phyloP scores from a whole-genome alignment of 2,113 vertebrate genomes.

The Siniperca chuatsi region DNA sequence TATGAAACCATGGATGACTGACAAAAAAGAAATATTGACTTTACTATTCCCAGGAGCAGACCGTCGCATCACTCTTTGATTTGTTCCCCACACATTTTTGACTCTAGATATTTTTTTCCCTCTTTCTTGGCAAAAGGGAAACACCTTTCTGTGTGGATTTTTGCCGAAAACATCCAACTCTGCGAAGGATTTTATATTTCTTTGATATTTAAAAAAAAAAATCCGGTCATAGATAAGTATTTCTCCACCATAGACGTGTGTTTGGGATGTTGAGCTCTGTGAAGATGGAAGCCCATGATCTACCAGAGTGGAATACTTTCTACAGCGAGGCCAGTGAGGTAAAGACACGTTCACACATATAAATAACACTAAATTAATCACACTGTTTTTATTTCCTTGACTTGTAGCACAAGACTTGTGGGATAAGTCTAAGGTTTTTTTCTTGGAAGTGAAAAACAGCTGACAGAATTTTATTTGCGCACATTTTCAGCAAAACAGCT shows the following conservation, averaged over 20 bases:
- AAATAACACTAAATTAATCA: neutral
- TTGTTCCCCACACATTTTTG: neutral
- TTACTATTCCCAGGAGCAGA: constrained; percentile 35
- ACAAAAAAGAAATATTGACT: constrained; percentile 62
- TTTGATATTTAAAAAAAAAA: neutral
- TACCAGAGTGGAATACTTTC: constrained; percentile 88
- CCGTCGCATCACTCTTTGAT: constrained; percentile 4
- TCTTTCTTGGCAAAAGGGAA: constrained; percentile 29
- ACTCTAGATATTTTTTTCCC: constrained; percentile 2
- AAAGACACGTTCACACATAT: constrained; percentile 12
- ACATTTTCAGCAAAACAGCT: neutral
- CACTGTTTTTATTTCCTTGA: neutral
- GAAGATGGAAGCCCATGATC: constrained; percentile 90
- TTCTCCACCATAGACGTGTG: constrained; percentile 57
- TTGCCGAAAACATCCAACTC: neutral
- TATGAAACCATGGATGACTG: constrained; percentile 74
- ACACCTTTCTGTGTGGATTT: constrained; percentile 39
- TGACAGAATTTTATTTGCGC: neutral
- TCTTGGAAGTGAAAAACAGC: neutral
- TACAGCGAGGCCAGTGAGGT: constrained; percentile 89
- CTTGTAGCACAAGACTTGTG: too few species aligned
- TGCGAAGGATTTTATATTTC: constrained; percentile 50
- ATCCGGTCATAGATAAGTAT: constrained; percentile 17
- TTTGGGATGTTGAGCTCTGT: constrained; percentile 90
- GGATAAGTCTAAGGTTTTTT: too few species aligned